phyloP scores from a whole-genome alignment of 2,113 vertebrate species.

The Copsychus sechellarum region DNA sequence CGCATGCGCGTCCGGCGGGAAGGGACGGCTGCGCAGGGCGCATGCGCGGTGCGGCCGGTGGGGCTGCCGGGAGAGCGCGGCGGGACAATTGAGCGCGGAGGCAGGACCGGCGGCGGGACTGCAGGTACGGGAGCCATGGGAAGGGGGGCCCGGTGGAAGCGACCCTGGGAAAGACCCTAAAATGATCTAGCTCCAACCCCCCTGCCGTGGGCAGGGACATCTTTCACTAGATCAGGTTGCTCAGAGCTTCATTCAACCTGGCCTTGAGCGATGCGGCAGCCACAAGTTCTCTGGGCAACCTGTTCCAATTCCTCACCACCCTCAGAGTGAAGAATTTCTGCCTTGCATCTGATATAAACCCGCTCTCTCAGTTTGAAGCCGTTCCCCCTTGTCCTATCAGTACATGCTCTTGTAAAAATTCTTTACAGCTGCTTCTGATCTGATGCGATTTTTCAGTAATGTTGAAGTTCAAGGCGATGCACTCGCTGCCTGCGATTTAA shows the following conservation, averaged over 20 bases:
- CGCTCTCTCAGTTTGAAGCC: background rate
- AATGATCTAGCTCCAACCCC: fast-evolving
- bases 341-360: background rate
- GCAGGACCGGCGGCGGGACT: fast-evolving
- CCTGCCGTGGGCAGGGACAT: background rate
- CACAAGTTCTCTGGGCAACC: background rate
- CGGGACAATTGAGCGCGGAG: slow-evolving; percentile 3
- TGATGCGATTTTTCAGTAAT: background rate
- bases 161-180: background rate
- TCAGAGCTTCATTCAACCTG: background rate
- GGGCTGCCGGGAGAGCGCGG: background rate
- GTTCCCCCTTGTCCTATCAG: background rate
- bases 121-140: fast-evolving
- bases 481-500: fast-evolving
- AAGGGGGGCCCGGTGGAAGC: fast-evolving
- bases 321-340: background rate
- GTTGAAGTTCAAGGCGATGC: fast-evolving
- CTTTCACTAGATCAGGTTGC: background rate
- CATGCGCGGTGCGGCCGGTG: background rate
- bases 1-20: background rate
- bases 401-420: background rate
- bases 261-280: too few species aligned
- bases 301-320: background rate
- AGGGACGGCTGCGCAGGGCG: background rate
- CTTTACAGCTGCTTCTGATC: fast-evolving